phyloP scores from a whole-genome alignment of 2,797 vertebrate species.

The Synanceia verrucosa region DNA sequence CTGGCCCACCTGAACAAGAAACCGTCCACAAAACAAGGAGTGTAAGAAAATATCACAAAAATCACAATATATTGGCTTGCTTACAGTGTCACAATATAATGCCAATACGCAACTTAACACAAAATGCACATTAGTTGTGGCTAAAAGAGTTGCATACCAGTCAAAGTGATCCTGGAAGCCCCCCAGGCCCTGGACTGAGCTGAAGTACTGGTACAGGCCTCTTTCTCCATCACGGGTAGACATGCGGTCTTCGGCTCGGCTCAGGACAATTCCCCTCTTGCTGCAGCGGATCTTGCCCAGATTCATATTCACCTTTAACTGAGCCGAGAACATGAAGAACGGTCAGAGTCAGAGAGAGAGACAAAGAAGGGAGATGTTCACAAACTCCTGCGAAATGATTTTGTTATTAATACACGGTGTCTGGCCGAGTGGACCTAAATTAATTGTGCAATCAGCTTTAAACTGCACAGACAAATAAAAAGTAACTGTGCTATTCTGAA shows the following conservation, averaged over 20 bases:
- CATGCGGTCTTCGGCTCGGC: constrained; percentile 55
- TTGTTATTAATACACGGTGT: not conserved
- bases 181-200: constrained; percentile 81
- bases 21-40: not conserved
- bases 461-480: not conserved
- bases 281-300: constrained; percentile 88
- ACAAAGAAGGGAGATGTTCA: not conserved
- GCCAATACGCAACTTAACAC: not conserved
- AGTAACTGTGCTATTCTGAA: not conserved
- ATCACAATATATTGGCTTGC: too few relatives aligned
- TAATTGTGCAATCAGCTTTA: not conserved
- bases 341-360: not conserved
- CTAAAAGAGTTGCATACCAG: constrained; percentile 78
- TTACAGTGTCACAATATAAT: too few relatives aligned
- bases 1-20: constrained; percentile 84
- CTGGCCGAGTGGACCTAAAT: not conserved
- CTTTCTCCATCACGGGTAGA: constrained; percentile 65
- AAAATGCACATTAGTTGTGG: not conserved
- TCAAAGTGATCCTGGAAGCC: constrained; percentile 93
- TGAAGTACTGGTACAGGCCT: constrained; percentile 85
- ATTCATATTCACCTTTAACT: constrained; percentile 83
- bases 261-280: constrained; percentile 78
- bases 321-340: constrained; percentile 2
- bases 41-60: too few relatives aligned
- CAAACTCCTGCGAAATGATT: not conserved